A percentile compares a stretch with the other conserved stretches of the same genome.
phyloP scores from a whole-genome alignment of 1,140 invertebrate species.

The Uloborus diversus region DNA sequence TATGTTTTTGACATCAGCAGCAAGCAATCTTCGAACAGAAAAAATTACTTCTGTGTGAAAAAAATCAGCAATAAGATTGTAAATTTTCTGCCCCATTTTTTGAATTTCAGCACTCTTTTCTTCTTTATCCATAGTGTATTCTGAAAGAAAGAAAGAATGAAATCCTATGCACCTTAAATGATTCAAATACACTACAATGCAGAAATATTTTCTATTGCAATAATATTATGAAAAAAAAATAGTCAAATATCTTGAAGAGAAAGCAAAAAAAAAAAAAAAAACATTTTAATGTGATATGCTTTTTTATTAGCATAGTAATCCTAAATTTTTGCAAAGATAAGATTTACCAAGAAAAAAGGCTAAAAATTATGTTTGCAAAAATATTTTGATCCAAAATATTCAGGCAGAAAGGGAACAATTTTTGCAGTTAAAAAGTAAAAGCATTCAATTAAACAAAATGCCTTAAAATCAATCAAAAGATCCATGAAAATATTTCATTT shows the following conservation, averaged over 20 bases:
- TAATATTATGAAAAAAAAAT: background rate
- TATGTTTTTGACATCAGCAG: constrained; percentile 84
- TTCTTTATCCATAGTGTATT: constrained; percentile 59
- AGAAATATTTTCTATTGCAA: background rate
- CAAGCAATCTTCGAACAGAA: constrained; percentile 81
- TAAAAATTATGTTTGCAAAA: background rate
- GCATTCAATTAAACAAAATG: too few relatives aligned
- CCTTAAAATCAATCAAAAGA: too few relatives aligned
- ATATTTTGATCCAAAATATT: constrained; percentile 42
- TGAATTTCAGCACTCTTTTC: constrained; percentile 60
- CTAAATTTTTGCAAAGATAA: too few relatives aligned
- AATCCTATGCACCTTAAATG: background rate
- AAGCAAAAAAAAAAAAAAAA: background rate
- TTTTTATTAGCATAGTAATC: too few relatives aligned
- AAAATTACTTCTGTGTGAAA: constrained; percentile 80
- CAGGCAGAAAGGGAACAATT: too few relatives aligned
- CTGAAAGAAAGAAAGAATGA: background rate
- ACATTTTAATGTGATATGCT: too few relatives aligned
- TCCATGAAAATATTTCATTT: too few relatives aligned
- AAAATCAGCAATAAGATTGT: constrained; percentile 77
- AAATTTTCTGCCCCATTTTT: constrained; percentile 67
- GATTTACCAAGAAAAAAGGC: constrained; percentile 31
- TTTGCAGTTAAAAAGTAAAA: too few relatives aligned
- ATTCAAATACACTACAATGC: background rate
- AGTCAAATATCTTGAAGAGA: background rate